Percentiles rank a stretch among this genome's conserved stretches.
phyloP scores from a whole-genome alignment of 2,888 invertebrate species.

The Epiblema foenella region DNA sequence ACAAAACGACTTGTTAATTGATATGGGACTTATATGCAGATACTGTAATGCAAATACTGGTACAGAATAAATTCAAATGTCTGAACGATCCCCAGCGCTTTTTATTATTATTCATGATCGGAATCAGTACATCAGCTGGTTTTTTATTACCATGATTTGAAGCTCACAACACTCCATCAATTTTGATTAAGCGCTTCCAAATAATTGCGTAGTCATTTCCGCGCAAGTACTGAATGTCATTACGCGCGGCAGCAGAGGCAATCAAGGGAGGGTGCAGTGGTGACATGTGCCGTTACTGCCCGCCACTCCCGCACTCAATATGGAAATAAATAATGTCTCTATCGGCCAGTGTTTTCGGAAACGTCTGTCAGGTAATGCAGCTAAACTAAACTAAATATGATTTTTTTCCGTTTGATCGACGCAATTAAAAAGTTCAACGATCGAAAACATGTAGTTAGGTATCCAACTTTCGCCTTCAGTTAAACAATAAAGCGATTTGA shows the following conservation, averaged over 20 bases:
- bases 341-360: conserved; percentile 26
- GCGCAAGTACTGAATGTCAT: conserved; percentile 43
- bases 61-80: background rate
- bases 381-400: conserved; percentile 11
- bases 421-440: conserved; percentile 16
- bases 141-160: conserved; percentile 27
- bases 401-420: conserved; percentile 27
- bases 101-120: background rate
- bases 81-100: background rate
- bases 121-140: conserved; percentile 16
- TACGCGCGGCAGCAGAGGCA: conserved; percentile 42
- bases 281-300: conserved; percentile 58
- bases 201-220: conserved; percentile 45
- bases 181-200: conserved; percentile 39
- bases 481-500: conserved; percentile 31
- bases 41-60: too few relatives aligned
- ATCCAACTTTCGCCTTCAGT: conserved; percentile 18
- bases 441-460: conserved; percentile 16
- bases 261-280: conserved; percentile 47
- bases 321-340: conserved; percentile 54
- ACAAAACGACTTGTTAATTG: too few relatives aligned
- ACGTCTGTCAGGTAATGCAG: conserved; percentile 15
- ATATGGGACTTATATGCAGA: background rate
- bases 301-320: conserved; percentile 49
- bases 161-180: conserved; percentile 31